Percentiles rank a stretch among this genome's conserved stretches.
These are phyloP conservation scores for Eulithis prunata DNA, from an alignment of 2,888 invertebrate genomes.

Conservation along the genomic window DNA sequence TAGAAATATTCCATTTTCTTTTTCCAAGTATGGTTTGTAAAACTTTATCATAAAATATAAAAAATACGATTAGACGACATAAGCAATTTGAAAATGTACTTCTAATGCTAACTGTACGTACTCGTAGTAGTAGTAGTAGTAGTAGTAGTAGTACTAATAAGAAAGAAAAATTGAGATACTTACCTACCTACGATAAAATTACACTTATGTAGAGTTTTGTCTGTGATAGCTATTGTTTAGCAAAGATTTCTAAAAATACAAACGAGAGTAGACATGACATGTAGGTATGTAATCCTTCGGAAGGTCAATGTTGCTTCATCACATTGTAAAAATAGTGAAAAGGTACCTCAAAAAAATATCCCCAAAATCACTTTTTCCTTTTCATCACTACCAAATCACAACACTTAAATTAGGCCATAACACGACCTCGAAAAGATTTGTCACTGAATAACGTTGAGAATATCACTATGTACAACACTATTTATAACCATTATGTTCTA, in stretches of 20 bases:
- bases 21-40: too few species aligned
- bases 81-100: too few species aligned
- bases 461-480: slow-evolving; percentile 57
- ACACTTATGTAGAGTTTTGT: not conserved
- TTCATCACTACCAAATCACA: slow-evolving; percentile 55
- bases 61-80: too few species aligned
- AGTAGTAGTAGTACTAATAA: too few species aligned
- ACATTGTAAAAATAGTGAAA: slow-evolving; percentile 3
- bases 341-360: slow-evolving; percentile 20
- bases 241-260: slow-evolving; percentile 30
- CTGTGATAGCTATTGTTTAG: not conserved
- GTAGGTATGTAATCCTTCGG: not conserved
- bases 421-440: slow-evolving; percentile 56
- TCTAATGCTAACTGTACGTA: too few species aligned
- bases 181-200: too few species aligned
- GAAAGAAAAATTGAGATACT: too few species aligned
- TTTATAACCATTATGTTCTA: slow-evolving; percentile 64
- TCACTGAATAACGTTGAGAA: slow-evolving; percentile 66
- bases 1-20: too few species aligned
- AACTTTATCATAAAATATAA: too few species aligned
- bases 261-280: slow-evolving; percentile 18
- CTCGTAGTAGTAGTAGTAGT: too few species aligned
- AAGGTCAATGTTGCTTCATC: slow-evolving; percentile 4
- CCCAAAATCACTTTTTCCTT: slow-evolving; percentile 50
- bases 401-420: slow-evolving; percentile 44